These are phyloP conservation scores for Turritopsis dohrnii DNA, from an alignment of 30 jellyfish, hydroid and myxozoan species.

Conservation along the genomic window DNA sequence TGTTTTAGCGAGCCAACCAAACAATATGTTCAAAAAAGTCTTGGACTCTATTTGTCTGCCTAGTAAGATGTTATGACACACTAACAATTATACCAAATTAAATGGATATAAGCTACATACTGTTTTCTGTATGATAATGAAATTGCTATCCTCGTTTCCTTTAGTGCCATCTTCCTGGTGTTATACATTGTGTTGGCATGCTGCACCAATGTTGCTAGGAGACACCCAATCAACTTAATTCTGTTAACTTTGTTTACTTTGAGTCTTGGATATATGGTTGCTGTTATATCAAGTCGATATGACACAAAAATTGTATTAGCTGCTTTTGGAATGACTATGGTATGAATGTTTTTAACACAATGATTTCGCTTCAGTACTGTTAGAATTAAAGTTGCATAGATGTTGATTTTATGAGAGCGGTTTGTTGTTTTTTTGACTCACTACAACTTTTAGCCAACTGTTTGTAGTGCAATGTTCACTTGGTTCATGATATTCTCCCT, in stretches of 20 bases:
- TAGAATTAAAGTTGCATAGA: too few relatives aligned
- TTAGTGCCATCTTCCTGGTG: constrained; percentile 57
- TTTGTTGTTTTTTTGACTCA: too few relatives aligned
- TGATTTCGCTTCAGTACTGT: too few relatives aligned
- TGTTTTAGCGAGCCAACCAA: constrained; percentile 60
- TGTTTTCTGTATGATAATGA: too few relatives aligned
- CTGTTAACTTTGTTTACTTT: constrained; percentile 45
- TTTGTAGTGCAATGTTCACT: too few relatives aligned
- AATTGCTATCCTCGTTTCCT: neutral
- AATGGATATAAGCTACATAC: too few relatives aligned
- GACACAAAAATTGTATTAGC: constrained; percentile 70
- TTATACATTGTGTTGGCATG: constrained; percentile 60
- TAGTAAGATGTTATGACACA: constrained; percentile 20
- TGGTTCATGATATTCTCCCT: too few relatives aligned
- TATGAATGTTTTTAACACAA: constrained; percentile 23
- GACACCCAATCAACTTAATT: constrained; percentile 64
- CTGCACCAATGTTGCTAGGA: constrained; percentile 65
- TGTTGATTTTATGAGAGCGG: too few relatives aligned
- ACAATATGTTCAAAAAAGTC: constrained; percentile 39
- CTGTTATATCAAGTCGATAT: constrained; percentile 66
- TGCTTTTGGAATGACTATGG: constrained; percentile 73
- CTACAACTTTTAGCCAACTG: too few relatives aligned
- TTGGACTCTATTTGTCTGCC: constrained; percentile 46
- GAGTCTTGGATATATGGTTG: constrained; percentile 66
- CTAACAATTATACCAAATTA: too few relatives aligned